Conservation (phyloP, 2,888 invertebrate species). For the Conistra vaccinii region DNA sequence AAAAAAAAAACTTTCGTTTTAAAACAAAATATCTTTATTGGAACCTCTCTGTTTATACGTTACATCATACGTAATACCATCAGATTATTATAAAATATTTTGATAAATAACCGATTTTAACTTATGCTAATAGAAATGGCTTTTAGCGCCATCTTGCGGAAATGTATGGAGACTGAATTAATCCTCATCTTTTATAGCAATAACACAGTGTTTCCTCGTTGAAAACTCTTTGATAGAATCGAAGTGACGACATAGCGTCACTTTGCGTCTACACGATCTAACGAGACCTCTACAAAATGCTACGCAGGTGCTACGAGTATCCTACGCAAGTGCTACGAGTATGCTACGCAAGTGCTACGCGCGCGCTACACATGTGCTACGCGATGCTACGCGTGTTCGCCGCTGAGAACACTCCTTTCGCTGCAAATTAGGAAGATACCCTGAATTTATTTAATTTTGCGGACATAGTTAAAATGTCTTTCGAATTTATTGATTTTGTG, state of each 20-base stretch:
- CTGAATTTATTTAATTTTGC: background rate
- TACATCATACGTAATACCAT: too few relatives aligned
- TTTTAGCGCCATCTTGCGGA: background rate
- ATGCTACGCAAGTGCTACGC: background rate
- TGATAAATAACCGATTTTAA: too few relatives aligned
- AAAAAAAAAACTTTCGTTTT: too few relatives aligned
- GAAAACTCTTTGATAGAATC: background rate
- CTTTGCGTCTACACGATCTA: background rate
- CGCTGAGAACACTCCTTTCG: background rate
- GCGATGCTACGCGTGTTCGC: background rate
- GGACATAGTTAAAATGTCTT: background rate
- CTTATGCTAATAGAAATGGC: background rate
- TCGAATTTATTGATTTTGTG: background rate
- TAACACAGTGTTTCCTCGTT: background rate
- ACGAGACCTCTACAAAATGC: slow-evolving; percentile 10
- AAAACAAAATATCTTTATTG: too few relatives aligned
- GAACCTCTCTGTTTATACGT: too few relatives aligned
- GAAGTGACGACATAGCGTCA: background rate
- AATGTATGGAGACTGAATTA: background rate
- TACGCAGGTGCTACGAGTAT: background rate
- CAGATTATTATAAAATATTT: too few relatives aligned
- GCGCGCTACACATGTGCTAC: background rate
- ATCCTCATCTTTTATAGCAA: background rate
- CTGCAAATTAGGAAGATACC: background rate
- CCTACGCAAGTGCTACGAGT: background rate